Conservation (phyloP, 2,888 invertebrate species). For the Drosophila vallismaia region DNA sequence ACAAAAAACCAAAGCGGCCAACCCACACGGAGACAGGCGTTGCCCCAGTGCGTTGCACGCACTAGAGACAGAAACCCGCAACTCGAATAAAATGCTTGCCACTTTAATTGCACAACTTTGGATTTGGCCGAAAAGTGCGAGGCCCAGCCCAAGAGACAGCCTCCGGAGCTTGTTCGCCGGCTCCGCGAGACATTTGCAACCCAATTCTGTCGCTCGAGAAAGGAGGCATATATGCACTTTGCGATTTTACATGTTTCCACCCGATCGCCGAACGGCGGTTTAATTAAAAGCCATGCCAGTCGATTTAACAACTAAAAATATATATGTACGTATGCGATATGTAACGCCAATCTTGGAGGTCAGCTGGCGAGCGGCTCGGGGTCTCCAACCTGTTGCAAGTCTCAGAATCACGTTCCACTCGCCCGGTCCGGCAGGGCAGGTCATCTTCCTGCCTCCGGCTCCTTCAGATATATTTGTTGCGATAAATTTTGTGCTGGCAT, state of each 20-base stretch:
- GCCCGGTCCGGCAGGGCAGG: neutral
- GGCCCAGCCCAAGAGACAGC: slow-evolving; percentile 65
- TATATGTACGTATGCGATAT: slow-evolving; percentile 34
- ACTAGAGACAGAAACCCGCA: slow-evolving; percentile 3
- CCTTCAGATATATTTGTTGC: slow-evolving; percentile 10
- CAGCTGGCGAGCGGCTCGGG: slow-evolving; percentile 53
- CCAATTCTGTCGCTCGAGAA: slow-evolving; percentile 75
- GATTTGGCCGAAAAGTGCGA: slow-evolving; percentile 37
- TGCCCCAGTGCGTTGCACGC: slow-evolving; percentile 52
- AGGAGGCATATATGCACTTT: slow-evolving; percentile 28
- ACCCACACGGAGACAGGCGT: slow-evolving; percentile 69
- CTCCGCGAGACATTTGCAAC: slow-evolving; percentile 72
- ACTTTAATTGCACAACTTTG: slow-evolving; percentile 74
- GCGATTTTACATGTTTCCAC: slow-evolving; percentile 35
- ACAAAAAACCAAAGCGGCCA: slow-evolving; percentile 47
- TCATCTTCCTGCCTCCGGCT: slow-evolving; percentile 29
- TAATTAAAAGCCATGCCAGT: slow-evolving; percentile 61
- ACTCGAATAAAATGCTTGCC: slow-evolving; percentile 53
- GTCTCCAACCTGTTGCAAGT: slow-evolving; percentile 68
- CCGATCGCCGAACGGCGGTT: slow-evolving; percentile 39
- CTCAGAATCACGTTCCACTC: slow-evolving; percentile 31
- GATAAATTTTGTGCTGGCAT: slow-evolving; percentile 59
- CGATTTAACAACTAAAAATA: slow-evolving; percentile 20
- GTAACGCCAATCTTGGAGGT: slow-evolving; percentile 68
- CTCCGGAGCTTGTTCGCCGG: slow-evolving; percentile 40